phyloP scores from a whole-genome alignment of 2,888 invertebrate species.

The Troglohyphantes excavatus region DNA sequence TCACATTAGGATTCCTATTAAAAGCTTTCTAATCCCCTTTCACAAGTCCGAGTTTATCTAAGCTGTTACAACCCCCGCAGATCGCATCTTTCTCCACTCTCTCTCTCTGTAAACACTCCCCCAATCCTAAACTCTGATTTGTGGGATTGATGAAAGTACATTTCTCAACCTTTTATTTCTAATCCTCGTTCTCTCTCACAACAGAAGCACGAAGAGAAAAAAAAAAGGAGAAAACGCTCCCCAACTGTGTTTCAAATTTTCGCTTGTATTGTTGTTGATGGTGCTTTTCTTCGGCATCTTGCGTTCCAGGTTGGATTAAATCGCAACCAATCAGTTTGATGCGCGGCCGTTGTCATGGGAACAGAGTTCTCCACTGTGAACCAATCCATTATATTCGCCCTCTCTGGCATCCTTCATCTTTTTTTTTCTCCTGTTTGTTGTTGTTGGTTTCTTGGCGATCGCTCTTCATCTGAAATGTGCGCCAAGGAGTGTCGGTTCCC shows the following conservation, averaged over 20 bases:
- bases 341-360: constrained; percentile 20
- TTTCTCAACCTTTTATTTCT: constrained; percentile 15
- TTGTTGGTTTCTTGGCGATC: background rate
- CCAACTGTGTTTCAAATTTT: background rate
- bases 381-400: constrained; percentile 43
- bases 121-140: background rate
- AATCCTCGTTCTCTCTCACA: background rate
- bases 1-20: too few species aligned
- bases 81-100: too few species aligned
- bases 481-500: background rate
- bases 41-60: too few species aligned
- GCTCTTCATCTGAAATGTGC: background rate
- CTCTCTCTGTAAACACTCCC: background rate
- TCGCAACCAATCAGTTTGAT: constrained; percentile 63
- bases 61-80: too few species aligned
- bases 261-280: too few species aligned
- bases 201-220: background rate
- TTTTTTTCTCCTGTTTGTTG: constrained; percentile 8
- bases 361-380: constrained; percentile 1
- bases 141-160: constrained; percentile 23
- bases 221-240: background rate
- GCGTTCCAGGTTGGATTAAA: constrained; percentile 60
- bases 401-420: constrained; percentile 36
- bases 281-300: constrained; percentile 17
- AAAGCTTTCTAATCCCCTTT: too few species aligned